These are phyloP conservation scores for Drosophila mimica DNA, from an alignment of 2,888 invertebrate species.

Conservation along the genomic window DNA sequence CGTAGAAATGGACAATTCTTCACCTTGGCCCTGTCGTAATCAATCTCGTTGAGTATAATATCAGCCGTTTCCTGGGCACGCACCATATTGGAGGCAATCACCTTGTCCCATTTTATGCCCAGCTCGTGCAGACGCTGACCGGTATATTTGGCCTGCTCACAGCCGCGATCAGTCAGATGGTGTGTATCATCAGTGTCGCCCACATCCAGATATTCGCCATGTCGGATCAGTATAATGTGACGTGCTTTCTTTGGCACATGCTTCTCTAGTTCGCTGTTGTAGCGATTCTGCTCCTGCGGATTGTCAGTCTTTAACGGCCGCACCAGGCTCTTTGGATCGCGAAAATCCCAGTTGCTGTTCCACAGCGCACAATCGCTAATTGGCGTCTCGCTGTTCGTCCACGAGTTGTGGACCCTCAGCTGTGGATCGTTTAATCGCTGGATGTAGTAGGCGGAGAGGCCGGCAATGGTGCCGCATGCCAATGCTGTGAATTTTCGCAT, in stretches of 20 bases:
- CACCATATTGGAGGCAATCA: conserved; percentile 96
- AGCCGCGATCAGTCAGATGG: conserved; percentile 92
- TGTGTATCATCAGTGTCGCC: conserved; percentile 90
- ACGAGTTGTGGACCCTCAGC: conserved; percentile 87
- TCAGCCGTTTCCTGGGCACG: conserved; percentile 96
- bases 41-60: conserved; percentile 91
- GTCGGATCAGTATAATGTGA: conserved; percentile 95
- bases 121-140: conserved; percentile 92
- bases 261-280: conserved; percentile 89
- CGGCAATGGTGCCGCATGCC: conserved; percentile 89
- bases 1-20: conserved; percentile 91
- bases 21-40: conserved; percentile 87
- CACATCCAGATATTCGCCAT: conserved; percentile 95
- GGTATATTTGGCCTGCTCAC: conserved; percentile 92
- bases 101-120: conserved; percentile 90
- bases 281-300: conserved; percentile 88
- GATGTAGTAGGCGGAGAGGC: conserved; percentile 88
- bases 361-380: conserved; percentile 87
- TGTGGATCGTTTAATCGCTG: conserved; percentile 85
- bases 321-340: conserved; percentile 90
- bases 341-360: conserved; percentile 96
- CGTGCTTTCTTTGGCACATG: conserved; percentile 86
- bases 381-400: conserved; percentile 87
- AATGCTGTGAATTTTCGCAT: conserved; percentile 82
- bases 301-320: conserved; percentile 86